Evolutionary conservation across 2,797 vertebrate genomes (phyloP).

Genomic region (Spondyliosoma cantharus): DNA sequence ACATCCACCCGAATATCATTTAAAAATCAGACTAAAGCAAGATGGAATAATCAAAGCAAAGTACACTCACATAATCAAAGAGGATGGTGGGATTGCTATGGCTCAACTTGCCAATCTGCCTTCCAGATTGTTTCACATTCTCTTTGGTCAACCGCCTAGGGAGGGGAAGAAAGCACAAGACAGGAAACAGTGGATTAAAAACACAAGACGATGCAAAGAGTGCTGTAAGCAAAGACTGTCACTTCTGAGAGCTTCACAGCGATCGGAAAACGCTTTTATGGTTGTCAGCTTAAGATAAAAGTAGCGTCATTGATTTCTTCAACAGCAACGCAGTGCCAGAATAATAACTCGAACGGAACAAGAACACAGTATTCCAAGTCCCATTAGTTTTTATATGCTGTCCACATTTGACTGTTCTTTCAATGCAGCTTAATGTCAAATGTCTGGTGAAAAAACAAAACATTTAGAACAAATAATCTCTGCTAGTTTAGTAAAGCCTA

Average conservation of each 20-base stretch:
- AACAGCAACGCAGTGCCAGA: constrained; percentile 7
- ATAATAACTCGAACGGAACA: constrained; percentile 23
- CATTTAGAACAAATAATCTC: background rate
- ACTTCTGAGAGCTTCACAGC: constrained; percentile 34
- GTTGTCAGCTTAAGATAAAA: constrained; percentile 34
- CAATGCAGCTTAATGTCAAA: background rate
- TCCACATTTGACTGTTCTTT: background rate
- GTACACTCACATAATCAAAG: constrained; percentile 94
- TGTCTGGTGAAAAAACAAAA: background rate
- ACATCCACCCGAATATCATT: no score
- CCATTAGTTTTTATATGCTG: background rate
- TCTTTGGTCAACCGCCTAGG: constrained; percentile 95
- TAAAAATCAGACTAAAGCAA: background rate
- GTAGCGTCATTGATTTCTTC: constrained; percentile 2
- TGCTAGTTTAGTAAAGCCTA: no score
- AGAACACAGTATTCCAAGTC: background rate
- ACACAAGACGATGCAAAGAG: constrained; percentile 18
- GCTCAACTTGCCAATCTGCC: constrained; percentile 97
- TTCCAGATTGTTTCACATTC: constrained; percentile 97
- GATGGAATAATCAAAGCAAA: constrained; percentile 22
- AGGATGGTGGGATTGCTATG: constrained; percentile 98
- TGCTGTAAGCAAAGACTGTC: constrained; percentile 30
- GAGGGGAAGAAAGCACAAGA: constrained; percentile 14
- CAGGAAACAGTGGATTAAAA: constrained; percentile 40
- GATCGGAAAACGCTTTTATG: constrained; percentile 18